These are phyloP conservation scores for Misgurnus mizolepis DNA, from an alignment of 2,113 vertebrate genomes.

Conservation along the genomic window DNA sequence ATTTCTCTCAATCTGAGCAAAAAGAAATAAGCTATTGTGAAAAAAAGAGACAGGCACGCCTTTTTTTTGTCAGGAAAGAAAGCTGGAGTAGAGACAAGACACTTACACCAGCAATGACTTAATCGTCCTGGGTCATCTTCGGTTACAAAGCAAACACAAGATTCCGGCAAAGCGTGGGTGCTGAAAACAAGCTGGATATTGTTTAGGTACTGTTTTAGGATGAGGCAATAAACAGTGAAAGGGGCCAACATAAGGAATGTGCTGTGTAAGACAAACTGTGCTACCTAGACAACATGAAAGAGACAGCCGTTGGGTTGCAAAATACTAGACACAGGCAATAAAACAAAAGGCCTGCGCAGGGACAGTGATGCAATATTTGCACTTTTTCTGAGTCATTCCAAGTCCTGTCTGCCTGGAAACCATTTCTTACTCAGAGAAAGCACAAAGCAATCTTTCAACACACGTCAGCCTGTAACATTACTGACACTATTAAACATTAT, in stretches of 20 bases:
- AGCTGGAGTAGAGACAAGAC: constrained; percentile 55
- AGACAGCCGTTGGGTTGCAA: constrained; percentile 10
- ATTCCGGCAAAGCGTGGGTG: constrained; percentile 70
- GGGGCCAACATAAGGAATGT: constrained; percentile 21
- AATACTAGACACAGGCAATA: constrained; percentile 43
- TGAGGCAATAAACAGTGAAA: constrained; percentile 58
- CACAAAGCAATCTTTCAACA: constrained; percentile 51
- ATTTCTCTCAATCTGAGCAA: constrained; percentile 48
- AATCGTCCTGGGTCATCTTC: constrained; percentile 66
- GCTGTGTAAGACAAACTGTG: constrained; percentile 16
- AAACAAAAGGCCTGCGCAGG: constrained; percentile 42
- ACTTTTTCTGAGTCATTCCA: constrained; percentile 45
- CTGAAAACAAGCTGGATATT: constrained; percentile 75
- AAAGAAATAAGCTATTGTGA: constrained; percentile 70
- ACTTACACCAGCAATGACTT: constrained; percentile 73
- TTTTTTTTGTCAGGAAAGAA: constrained; percentile 32
- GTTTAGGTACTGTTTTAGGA: constrained; percentile 61
- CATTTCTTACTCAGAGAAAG: constrained; percentile 23
- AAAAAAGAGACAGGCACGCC: constrained; percentile 30
- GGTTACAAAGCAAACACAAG: constrained; percentile 72
- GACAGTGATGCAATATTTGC: constrained; percentile 55
- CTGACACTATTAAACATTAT: background rate
- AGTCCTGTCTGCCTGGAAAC: constrained; percentile 52
- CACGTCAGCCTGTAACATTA: constrained; percentile 22
- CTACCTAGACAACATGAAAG: background rate